Evolutionary conservation across 2,113 vertebrate species (phyloP), one percentile per base, ranked within the genome.

Genomic region (Corythornis vintsioides): DNA sequence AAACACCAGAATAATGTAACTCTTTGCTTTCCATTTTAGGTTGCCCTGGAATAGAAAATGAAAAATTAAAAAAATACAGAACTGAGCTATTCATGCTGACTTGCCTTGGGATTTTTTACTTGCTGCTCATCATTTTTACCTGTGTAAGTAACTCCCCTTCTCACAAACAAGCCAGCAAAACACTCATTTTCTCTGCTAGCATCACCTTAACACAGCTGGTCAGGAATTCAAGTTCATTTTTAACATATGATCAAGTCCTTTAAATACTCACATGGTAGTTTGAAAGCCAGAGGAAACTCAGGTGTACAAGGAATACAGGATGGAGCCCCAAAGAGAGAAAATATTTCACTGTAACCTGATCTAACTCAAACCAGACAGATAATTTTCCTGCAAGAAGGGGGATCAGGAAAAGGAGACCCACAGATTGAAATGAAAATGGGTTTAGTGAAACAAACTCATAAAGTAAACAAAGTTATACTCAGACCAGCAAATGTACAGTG

Each of bases 81-180:
- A 31, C 97, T 0, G 98, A 98, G 78, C 69, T 98, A 31, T 79
- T 97, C 13, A 94, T 98, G 79, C 83, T 98, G 66, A 96, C 96
- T 67, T 96, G 78, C 8, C 96, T 98, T 92, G 97, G 97, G 31
- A 64, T 97, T 92, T 98, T 98, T 93, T 98, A 98, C 73, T 77
- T 98, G 83, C 92, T 98, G 52, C 97, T 98, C 91, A 98, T 98
- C 96, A 86, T 97, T 92, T 97, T 98, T 48, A 98, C 97, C 33
- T 98, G 97, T 24, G 98, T 98, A 96, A 98, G 98, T 98, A 74
- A 72, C 78, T 88, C 28, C 4, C 10, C 92, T 88, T 71, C 12
- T 83, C 28, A 48, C 26, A 50, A 80, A 25, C 11, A 61, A 76
- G 76, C 17, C 12, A 73, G 45, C 22, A n/a, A 24, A 66, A 55